Percentiles rank a stretch among this genome's conserved stretches.
phyloP scores from a whole-genome alignment of 1,140 invertebrate genomes.

The Trachymyrmex cornetzi region DNA sequence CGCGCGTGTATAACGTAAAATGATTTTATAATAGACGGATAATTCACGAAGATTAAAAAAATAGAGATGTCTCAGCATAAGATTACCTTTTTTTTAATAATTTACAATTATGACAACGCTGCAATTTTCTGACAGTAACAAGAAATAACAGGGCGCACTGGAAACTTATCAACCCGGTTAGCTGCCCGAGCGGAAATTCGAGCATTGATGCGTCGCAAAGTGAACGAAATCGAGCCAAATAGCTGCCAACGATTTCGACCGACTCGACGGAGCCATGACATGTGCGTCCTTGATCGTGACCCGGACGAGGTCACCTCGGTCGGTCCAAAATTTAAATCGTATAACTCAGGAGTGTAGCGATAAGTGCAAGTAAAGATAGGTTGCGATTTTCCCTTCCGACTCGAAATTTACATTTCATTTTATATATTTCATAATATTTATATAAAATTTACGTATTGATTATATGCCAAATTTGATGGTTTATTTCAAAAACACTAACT shows the following conservation, averaged over 20 bases:
- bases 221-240: slow-evolving; percentile 52
- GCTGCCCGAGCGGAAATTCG: slow-evolving; percentile 26
- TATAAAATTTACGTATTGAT: neutral
- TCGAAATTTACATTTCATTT: neutral
- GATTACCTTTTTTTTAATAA: neutral
- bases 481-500: neutral
- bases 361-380: neutral
- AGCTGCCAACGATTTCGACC: slow-evolving; percentile 16
- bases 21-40: neutral
- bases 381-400: neutral
- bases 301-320: slow-evolving; percentile 26
- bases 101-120: neutral
- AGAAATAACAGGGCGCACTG: slow-evolving; percentile 5
- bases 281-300: slow-evolving; percentile 58
- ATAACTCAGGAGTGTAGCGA: neutral
- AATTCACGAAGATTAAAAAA: slow-evolving; percentile 17
- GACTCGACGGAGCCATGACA: slow-evolving; percentile 16
- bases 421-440: neutral
- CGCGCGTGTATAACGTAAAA: neutral
- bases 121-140: neutral
- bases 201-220: neutral
- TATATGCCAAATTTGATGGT: neutral
- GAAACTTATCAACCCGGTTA: slow-evolving; percentile 32
- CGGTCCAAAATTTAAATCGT: slow-evolving; percentile 30
- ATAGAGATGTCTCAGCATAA: neutral